phyloP scores from a whole-genome alignment of 1,140 invertebrate species.

The Tribolium castaneum region DNA sequence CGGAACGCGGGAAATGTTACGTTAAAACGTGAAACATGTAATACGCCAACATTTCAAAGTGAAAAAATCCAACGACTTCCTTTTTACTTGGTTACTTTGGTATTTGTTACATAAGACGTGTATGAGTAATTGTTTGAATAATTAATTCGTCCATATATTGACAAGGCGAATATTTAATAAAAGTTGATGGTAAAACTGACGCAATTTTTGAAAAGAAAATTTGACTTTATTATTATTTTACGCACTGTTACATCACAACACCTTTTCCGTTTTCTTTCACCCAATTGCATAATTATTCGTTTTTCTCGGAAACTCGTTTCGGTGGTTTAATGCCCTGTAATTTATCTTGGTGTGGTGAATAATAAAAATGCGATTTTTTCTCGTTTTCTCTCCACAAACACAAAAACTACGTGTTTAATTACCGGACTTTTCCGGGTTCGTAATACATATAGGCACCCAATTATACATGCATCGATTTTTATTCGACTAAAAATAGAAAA shows the following conservation, averaged over 20 bases:
- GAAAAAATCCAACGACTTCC: background rate
- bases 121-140: background rate
- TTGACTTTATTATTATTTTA: background rate
- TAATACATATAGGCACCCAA: background rate
- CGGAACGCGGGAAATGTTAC: too few species aligned
- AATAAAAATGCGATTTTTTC: conserved; percentile 10
- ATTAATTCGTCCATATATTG: background rate
- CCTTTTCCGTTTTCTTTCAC: background rate
- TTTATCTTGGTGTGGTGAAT: conserved; percentile 1
- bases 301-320: background rate
- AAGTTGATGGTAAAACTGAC: background rate
- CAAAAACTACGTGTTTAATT: background rate
- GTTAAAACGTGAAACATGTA: background rate
- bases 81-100: background rate
- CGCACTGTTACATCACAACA: background rate
- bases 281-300: background rate
- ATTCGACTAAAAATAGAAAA: background rate
- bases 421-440: background rate
- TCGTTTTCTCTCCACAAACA: background rate
- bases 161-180: background rate
- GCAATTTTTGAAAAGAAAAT: background rate
- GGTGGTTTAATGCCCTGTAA: background rate
- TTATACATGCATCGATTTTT: background rate
- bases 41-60: background rate
- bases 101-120: background rate